These are phyloP conservation scores for Iphiclides podalirius DNA, from an alignment of 2,888 invertebrate species.

Conservation along the genomic window DNA sequence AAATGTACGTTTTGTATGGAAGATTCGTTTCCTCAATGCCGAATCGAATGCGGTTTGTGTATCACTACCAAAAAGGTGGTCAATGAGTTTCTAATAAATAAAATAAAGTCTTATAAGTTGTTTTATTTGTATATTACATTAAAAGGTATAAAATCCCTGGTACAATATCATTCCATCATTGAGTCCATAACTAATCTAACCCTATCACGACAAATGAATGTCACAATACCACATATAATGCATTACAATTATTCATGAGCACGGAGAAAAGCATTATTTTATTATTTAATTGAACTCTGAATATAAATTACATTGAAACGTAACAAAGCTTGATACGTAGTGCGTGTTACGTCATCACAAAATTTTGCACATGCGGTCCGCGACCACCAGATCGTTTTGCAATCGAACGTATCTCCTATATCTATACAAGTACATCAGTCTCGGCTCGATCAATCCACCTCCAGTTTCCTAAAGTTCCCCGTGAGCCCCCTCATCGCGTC, in stretches of 20 bases:
- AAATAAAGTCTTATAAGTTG: slow-evolving; percentile 36
- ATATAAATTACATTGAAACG: no score
- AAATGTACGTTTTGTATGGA: slow-evolving; percentile 24
- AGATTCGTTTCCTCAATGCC: slow-evolving; percentile 40
- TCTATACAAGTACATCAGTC: neutral
- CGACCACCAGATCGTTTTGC: no score
- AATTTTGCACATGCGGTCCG: no score
- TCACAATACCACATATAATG: no score
- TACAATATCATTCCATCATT: neutral
- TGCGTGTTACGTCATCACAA: no score
- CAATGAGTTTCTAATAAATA: slow-evolving; percentile 63
- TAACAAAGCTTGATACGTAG: no score
- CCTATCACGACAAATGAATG: no score
- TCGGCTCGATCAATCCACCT: slow-evolving; percentile 84
- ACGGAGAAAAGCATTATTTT: no score
- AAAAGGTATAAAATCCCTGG: neutral
- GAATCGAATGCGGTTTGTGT: slow-evolving; percentile 41
- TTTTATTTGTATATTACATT: slow-evolving; percentile 21
- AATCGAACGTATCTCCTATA: no score
- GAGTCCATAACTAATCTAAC: neutral
- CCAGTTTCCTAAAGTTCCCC: slow-evolving; percentile 88
- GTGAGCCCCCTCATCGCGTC: slow-evolving; percentile 85
- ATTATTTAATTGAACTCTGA: no score
- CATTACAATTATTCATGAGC: no score
- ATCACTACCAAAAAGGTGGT: slow-evolving; percentile 54